These are phyloP conservation scores for Mamestra brassicae DNA, from an alignment of 2,888 invertebrate genomes.

Conservation along the genomic window DNA sequence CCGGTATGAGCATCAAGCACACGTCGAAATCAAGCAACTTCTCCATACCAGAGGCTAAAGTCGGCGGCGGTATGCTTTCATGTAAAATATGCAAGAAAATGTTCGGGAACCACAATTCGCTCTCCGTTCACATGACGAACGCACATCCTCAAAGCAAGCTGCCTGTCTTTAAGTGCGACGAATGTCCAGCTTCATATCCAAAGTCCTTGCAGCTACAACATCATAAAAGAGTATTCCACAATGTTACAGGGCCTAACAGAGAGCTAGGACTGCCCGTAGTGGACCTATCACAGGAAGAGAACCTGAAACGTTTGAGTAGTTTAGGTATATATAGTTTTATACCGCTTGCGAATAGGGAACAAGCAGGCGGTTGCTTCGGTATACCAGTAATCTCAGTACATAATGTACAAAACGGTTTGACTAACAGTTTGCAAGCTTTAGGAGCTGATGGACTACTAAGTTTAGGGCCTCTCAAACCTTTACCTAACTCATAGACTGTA, in stretches of 20 bases:
- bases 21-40: slow-evolving; percentile 86
- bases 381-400: slow-evolving; percentile 93
- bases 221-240: slow-evolving; percentile 88
- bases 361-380: slow-evolving; percentile 92
- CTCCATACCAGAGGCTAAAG: slow-evolving; percentile 85
- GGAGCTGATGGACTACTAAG: slow-evolving; percentile 94
- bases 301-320: slow-evolving; percentile 91
- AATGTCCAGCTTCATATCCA: slow-evolving; percentile 94
- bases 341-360: slow-evolving; percentile 92
- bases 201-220: slow-evolving; percentile 93
- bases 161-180: slow-evolving; percentile 91
- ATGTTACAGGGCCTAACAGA: slow-evolving; percentile 83
- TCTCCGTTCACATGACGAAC: slow-evolving; percentile 83
- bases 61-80: slow-evolving; percentile 82
- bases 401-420: slow-evolving; percentile 91
- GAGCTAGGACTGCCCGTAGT: slow-evolving; percentile 94
- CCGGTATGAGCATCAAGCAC: slow-evolving; percentile 89
- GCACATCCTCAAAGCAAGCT: slow-evolving; percentile 84
- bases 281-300: slow-evolving; percentile 93
- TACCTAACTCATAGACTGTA: slow-evolving; percentile 83
- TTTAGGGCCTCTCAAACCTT: slow-evolving; percentile 93
- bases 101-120: slow-evolving; percentile 84
- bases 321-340: slow-evolving; percentile 94
- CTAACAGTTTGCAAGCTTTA: slow-evolving; percentile 91
- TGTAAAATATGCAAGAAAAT: slow-evolving; percentile 88